Conservation (phyloP, 2,797 vertebrate genomes). For the Enteromius treurensis region DNA sequence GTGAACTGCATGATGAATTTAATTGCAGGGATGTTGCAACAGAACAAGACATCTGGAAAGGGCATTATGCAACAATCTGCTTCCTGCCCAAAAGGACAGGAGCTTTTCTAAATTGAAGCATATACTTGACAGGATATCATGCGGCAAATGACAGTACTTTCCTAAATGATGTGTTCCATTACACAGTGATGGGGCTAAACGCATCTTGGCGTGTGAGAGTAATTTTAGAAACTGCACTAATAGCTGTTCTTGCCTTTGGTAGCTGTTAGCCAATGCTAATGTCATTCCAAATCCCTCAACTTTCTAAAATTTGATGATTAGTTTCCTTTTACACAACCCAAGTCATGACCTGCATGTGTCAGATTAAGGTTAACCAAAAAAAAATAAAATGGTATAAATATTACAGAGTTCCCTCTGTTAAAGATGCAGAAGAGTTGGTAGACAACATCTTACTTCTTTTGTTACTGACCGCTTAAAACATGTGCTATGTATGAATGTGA, state of each 20-base stretch:
- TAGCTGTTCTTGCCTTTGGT: slow-evolving; percentile 26
- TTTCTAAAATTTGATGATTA: slow-evolving; percentile 23
- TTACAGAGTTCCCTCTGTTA: neutral
- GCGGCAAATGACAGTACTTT: slow-evolving; percentile 59
- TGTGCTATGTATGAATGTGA: neutral
- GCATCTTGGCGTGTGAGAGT: slow-evolving; percentile 42
- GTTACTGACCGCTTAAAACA: neutral
- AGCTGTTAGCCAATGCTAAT: slow-evolving; percentile 25
- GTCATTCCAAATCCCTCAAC: neutral
- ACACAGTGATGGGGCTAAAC: slow-evolving; percentile 41
- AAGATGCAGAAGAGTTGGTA: neutral
- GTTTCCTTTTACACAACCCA: slow-evolving; percentile 10
- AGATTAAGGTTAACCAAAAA: slow-evolving; percentile 38
- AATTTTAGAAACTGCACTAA: slow-evolving; percentile 41
- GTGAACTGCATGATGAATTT: slow-evolving; percentile 33
- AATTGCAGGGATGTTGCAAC: slow-evolving; percentile 51
- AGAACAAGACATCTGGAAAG: slow-evolving; percentile 56
- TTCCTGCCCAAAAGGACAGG: slow-evolving; percentile 53
- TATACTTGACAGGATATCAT: slow-evolving; percentile 57
- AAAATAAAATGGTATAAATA: neutral
- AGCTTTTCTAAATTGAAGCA: slow-evolving; percentile 47
- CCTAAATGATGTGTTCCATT: slow-evolving; percentile 58
- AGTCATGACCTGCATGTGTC: slow-evolving; percentile 10
- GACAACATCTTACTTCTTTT: neutral
- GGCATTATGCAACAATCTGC: slow-evolving; percentile 53